Percentiles rank a stretch among this genome's conserved stretches.
These are phyloP conservation scores for Keiferia lycopersicella DNA, from an alignment of 2,888 invertebrate genomes.

Conservation along the genomic window DNA sequence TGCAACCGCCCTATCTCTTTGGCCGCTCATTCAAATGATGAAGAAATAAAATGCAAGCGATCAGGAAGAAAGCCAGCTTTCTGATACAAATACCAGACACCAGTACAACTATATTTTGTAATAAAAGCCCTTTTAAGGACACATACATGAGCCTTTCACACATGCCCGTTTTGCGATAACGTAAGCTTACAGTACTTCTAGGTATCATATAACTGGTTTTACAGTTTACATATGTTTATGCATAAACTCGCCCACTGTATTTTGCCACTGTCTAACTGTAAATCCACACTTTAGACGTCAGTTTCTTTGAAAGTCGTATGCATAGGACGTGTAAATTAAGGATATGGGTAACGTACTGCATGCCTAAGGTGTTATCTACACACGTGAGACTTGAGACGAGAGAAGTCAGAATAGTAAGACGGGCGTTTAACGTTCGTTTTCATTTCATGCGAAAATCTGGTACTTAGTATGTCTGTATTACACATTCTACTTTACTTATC, in stretches of 20 bases:
- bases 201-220: slow-evolving; percentile 28
- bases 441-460: too few relatives aligned
- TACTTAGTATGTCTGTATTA: too few relatives aligned
- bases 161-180: background rate
- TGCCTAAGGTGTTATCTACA: background rate
- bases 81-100: background rate
- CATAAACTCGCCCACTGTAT: slow-evolving; percentile 24
- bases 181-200: slow-evolving; percentile 20
- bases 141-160: background rate
- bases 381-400: too few relatives aligned
- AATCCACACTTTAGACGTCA: slow-evolving; percentile 24
- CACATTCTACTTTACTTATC: too few relatives aligned
- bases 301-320: slow-evolving; percentile 22
- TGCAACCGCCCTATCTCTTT: too few relatives aligned
- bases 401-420: too few relatives aligned
- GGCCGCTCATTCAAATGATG: too few relatives aligned
- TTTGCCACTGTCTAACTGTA: slow-evolving; percentile 30
- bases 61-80: too few relatives aligned
- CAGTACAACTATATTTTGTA: background rate
- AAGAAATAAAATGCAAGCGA: too few relatives aligned
- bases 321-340: slow-evolving; percentile 19
- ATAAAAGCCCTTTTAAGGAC: background rate
- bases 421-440: too few relatives aligned
- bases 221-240: slow-evolving; percentile 29
- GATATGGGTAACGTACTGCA: slow-evolving; percentile 11